Base-by-base conservation (phyloP, 2,888 invertebrate species). In the Platycheirus albimanus region DNA sequence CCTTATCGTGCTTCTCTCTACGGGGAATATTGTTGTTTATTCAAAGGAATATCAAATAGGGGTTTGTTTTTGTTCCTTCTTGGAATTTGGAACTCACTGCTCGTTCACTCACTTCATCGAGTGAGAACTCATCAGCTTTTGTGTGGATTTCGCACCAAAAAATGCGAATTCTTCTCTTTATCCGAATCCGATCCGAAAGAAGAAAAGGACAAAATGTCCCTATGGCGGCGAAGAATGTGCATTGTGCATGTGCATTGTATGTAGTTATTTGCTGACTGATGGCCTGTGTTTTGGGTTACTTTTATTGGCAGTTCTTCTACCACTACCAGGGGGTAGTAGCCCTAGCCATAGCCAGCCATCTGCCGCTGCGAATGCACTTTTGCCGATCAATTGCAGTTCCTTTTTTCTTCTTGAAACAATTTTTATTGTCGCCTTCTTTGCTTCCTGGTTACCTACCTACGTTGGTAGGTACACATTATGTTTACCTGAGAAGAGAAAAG, bases 311-410 rank as follows among this genome's bases (percentile, higher is more conserved):
- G 5, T 58, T 24, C 13, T 30, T 41, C n/a, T 8, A 30, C 7
- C 45, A 64, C 6, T 24, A 6, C n/a, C 24, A 33, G 30, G 30
- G 19, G 45, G 61, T 38, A 36, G n/a, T 33, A 30, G 15, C 19
- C 19, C 47, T 47, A 56, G 15, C 19, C 19, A 38, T 49, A 58
- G 58, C 41, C 75, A 58, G 58, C 41, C 75, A 69, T 75, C 64
- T 75, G 80, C 64, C 15, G 33, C 19, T 63, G 41, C 8, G 41
- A 69, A 80, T 75, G 75, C 80, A 75, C 45, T 58, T 70, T 76
- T 66, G 15, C 63, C 49, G 19, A 75, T 33, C 11, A 43, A 49
- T 64, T 79, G 54, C 41, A 54, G 17, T 64, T 63, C 20, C 20
- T 58, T 15, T 38, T 51, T 56, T 66, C 19, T 41, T 47, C 3